phyloP scores from a whole-genome alignment of 2,113 vertebrate genomes.

The Parus major region DNA sequence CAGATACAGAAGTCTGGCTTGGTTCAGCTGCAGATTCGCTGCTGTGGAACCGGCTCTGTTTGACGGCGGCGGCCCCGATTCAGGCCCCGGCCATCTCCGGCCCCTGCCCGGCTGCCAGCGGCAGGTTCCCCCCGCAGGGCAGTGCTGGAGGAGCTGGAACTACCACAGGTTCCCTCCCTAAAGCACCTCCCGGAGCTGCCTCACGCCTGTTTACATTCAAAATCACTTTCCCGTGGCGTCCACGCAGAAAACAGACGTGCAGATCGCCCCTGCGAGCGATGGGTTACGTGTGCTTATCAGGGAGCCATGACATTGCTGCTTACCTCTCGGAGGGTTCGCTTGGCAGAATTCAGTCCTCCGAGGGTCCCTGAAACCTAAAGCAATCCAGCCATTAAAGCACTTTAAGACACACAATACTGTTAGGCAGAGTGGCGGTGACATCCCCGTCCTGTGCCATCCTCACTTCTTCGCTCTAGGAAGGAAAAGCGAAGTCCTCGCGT shows the following conservation, averaged over 20 bases:
- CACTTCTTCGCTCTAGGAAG: background rate
- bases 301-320: background rate
- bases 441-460: background rate
- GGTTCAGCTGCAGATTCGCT: background rate
- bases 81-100: background rate
- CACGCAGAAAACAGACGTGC: background rate
- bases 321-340: background rate
- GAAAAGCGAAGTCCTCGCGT: background rate
- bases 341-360: background rate
- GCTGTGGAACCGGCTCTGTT: background rate
- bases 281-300: background rate
- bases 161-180: background rate
- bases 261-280: background rate
- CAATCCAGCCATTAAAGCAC: background rate
- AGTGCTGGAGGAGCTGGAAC: accelerated
- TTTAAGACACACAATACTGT: background rate
- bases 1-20: background rate
- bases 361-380: background rate
- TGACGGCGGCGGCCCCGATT: background rate
- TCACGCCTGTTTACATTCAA: conserved; percentile 16
- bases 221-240: background rate
- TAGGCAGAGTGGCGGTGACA: background rate
- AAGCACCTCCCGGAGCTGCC: background rate
- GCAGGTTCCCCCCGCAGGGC: background rate
- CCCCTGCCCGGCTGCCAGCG: background rate